These are phyloP conservation scores for Drosophila anceps DNA, from an alignment of 2,888 invertebrate genomes.

Conservation along the genomic window DNA sequence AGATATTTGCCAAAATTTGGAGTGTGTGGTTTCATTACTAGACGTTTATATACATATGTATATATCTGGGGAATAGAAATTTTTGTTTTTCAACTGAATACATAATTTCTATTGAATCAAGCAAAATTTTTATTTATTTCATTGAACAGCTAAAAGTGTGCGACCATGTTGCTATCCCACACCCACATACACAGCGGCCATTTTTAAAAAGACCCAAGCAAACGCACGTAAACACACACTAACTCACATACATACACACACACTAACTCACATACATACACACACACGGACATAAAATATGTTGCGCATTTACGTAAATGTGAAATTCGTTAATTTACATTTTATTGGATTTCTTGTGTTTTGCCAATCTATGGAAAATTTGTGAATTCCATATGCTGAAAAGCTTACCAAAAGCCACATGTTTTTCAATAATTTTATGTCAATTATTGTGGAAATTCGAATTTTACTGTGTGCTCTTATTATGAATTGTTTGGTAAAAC, in stretches of 20 bases:
- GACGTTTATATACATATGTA: no score
- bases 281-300: conserved; percentile 19
- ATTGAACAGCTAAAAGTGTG: conserved; percentile 29
- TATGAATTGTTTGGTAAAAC: conserved; percentile 64
- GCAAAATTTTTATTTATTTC: no score
- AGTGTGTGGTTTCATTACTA: no score
- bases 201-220: conserved; percentile 54
- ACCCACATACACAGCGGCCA: conserved; percentile 58
- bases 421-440: conserved; percentile 12
- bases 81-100: no score
- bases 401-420: conserved; percentile 72
- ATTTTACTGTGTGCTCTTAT: conserved; percentile 16
- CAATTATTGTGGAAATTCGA: conserved; percentile 31
- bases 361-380: conserved; percentile 20
- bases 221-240: conserved; percentile 30
- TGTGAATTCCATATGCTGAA: conserved; percentile 25
- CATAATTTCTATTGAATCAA: no score
- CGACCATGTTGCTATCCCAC: conserved; percentile 7
- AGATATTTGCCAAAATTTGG: no score
- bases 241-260: conserved; percentile 29
- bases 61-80: neutral
- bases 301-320: conserved; percentile 31
- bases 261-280: conserved; percentile 25
- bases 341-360: conserved; percentile 23
- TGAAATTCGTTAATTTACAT: neutral